Conservation (phyloP, 1,140 invertebrate species). For the Eumeta japonica region DNA sequence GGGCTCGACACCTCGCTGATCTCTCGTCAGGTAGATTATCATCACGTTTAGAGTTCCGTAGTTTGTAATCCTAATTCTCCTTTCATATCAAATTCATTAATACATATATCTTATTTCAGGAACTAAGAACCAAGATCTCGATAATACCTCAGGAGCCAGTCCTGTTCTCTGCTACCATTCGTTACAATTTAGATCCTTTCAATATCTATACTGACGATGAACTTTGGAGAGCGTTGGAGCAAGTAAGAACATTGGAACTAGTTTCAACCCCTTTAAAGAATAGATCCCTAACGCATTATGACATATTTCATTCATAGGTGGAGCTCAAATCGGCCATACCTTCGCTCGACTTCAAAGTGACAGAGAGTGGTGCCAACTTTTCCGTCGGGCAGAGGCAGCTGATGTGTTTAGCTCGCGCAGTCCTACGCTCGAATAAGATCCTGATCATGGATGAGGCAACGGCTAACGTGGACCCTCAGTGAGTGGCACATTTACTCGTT, state of each 20-base stretch:
- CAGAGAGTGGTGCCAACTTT: slow-evolving; percentile 76
- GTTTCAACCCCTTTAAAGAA: no score
- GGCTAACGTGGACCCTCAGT: slow-evolving; percentile 71
- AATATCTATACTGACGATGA: slow-evolving; percentile 61
- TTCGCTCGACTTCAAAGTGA: slow-evolving; percentile 63
- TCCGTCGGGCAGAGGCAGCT: slow-evolving; percentile 84
- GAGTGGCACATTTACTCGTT: no score
- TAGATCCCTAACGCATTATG: no score
- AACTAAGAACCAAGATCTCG: slow-evolving; percentile 67
- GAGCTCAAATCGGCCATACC: slow-evolving; percentile 59
- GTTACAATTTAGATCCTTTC: slow-evolving; percentile 76
- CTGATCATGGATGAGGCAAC: slow-evolving; percentile 71
- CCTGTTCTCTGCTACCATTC: slow-evolving; percentile 67
- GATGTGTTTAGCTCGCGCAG: slow-evolving; percentile 78
- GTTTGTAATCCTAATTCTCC: neutral
- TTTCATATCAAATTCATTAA: neutral
- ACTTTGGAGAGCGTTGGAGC: slow-evolving; percentile 67
- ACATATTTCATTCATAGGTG: slow-evolving; percentile 43
- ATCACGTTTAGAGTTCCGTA: neutral
- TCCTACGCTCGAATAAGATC: slow-evolving; percentile 74
- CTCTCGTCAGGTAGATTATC: slow-evolving; percentile 43
- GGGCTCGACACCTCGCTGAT: slow-evolving; percentile 61
- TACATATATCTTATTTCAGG: slow-evolving; percentile 25
- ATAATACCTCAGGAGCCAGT: slow-evolving; percentile 80
- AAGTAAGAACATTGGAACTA: slow-evolving; percentile 53